Base-by-base conservation (phyloP, 1,140 invertebrate species). In the Nasonia vitripennis region DNA sequence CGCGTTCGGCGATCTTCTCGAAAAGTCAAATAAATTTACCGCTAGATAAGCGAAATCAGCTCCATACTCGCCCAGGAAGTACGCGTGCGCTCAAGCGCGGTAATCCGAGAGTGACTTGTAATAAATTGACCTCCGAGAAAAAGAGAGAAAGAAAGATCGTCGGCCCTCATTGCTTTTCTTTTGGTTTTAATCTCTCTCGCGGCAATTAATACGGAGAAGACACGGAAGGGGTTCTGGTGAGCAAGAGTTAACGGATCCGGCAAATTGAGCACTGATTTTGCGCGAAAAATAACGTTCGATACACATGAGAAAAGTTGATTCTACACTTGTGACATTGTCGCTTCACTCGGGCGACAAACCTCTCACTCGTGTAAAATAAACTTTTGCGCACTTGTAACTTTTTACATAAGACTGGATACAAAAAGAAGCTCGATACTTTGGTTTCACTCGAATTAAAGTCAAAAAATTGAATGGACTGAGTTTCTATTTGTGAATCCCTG, bases 221-320 rank as follows among this genome's bases (percentile, higher is more conserved):
- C 31, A 37, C 14, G 73, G 5, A 48, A 12, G 75, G 1, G 20
- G 23, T 68, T 1, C 10, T 7, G 23, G 17, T 12, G 10, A 7
- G 27, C 31, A 20, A 62, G 23, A 31, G 17, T 45, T 31, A 23
- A 78, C 20, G 75, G n/a, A 78, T 78, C 41, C 27, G 45, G 45
- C 20, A 62, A 79, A 68, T 79, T 67, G 78, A 79, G 51, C 48
- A n/a, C 23, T 78, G 75, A 78, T 78, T 78, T 78, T n/a, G 12
- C 37, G 37, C 45, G n/a, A 51, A 27, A 27, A 27, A 27, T 27
- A 27, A 27, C 27, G 27, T 27, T 27, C 27, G 27, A 27, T 27
- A 27, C 27, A 27, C 27, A 0, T 0, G 27, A 0, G 27, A 27
- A 27, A 27, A 27, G 27, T 27, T 27, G 27, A 27, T 27, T 27